Evolutionary conservation across 2,888 invertebrate species (phyloP), one percentile per base, ranked within the genome.

Genomic region (Caenorhabditis japonica): DNA sequence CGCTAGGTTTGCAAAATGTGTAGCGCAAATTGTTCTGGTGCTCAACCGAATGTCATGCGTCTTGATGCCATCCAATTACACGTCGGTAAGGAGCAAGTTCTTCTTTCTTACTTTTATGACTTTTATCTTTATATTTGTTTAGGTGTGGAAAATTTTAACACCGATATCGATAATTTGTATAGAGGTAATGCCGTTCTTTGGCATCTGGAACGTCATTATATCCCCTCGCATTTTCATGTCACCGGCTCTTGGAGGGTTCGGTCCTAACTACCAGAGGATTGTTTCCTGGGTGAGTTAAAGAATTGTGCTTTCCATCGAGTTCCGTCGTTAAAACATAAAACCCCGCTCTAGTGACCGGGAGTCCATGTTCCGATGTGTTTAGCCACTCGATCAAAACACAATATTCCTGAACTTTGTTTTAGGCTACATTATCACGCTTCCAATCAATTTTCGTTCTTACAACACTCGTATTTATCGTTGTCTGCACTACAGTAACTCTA

Each of bases 11-110:
- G 30, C 30, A 5, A 30, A 30, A 10, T 30, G 30, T 10, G 30
- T 30, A 10, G 5, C 7, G 5, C 30, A 30, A 30, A 30, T 30
- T 7, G 30, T 30, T 5, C 10, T 30, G 30, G 30, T 30, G 30
- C 10, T 60, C 12, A 69, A 59, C 17, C 33, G 60, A 47, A 53
- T 60, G 59, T 34, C 53, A 12, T 69, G 60, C 19, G 53, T 69
- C 8, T 4, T 59, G 23, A 21, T 49, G 19, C 69, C 69, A 3
- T 30, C 47, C 25, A 5, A 23, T 21, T 51, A 68, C 49, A 23
- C 5, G 4, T 17, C 19, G 12, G 19, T 43, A 4, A n/a, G n/a
- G n/a, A n/a, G n/a, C n/a, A n/a, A n/a, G n/a, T n/a, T n/a, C n/a
- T n/a, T n/a, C n/a, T n/a, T n/a, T n/a, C n/a, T n/a, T n/a, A n/a